Evolutionary conservation across 1,140 invertebrate genomes (phyloP).

Genomic region (Parapsyche elsis): DNA sequence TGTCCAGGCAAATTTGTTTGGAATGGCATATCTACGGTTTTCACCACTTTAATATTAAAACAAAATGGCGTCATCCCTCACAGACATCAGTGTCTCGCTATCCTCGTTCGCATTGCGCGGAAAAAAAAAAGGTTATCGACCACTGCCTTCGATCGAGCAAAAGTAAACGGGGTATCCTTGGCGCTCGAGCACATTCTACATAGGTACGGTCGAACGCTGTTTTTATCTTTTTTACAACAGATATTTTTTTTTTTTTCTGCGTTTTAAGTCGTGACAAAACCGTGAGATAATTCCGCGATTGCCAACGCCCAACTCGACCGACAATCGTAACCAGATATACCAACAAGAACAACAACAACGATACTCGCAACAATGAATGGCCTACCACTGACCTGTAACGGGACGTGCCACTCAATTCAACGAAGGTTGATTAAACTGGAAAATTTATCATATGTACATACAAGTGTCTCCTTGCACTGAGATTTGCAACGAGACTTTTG

Average conservation of each 20-base stretch:
- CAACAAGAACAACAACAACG: background rate
- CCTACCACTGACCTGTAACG: constrained; percentile 11
- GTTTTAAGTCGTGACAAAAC: constrained; percentile 9
- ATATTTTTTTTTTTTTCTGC: background rate
- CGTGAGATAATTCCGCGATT: constrained; percentile 24
- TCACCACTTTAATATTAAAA: no score
- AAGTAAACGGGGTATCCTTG: constrained; percentile 22
- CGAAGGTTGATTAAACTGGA: background rate
- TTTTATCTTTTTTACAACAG: background rate
- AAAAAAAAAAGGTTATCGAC: background rate
- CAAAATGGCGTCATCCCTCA: no score
- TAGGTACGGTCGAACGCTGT: background rate
- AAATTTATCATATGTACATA: background rate
- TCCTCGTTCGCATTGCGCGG: background rate
- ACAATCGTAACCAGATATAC: background rate
- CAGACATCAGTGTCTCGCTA: no score
- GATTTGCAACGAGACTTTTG: no score
- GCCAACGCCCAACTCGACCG: constrained; percentile 6
- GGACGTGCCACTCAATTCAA: background rate
- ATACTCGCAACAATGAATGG: background rate
- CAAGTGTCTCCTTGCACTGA: no score
- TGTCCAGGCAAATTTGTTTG: no score
- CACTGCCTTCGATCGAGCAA: background rate
- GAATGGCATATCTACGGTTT: no score
- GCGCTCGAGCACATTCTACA: constrained; percentile 13